Conservation (phyloP, 2,113 vertebrate genomes). For the Nyctibius bracteatus region DNA sequence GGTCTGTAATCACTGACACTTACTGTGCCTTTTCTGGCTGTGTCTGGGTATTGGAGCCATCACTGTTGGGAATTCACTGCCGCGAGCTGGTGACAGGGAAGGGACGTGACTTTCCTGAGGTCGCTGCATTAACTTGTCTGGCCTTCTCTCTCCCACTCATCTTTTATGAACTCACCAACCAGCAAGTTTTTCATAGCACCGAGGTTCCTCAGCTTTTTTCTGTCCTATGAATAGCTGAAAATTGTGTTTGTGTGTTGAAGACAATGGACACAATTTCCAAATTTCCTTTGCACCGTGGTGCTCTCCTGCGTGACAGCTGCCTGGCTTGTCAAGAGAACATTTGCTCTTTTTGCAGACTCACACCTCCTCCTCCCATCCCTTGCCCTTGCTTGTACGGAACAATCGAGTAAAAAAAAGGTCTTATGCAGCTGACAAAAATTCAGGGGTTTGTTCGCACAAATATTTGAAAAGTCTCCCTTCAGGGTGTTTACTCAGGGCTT, state of each 20-base stretch:
- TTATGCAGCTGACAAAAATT: background rate
- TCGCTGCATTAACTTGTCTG: accelerated
- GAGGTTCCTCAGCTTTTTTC: background rate
- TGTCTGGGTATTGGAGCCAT: background rate
- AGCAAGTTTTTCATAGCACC: background rate
- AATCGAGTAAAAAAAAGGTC: background rate
- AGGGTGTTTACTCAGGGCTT: background rate
- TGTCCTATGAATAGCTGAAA: background rate
- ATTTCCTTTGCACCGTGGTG: background rate
- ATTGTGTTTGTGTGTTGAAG: background rate
- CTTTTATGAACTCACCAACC: background rate
- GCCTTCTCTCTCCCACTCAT: background rate
- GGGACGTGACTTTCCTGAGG: background rate
- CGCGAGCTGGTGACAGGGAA: background rate
- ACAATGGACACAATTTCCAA: background rate
- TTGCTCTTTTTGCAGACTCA: background rate
- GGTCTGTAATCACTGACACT: background rate
- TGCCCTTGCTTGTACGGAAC: background rate
- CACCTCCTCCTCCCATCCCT: background rate
- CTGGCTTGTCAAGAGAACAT: background rate
- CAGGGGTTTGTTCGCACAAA: background rate
- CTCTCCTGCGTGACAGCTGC: background rate
- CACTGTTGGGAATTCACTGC: background rate
- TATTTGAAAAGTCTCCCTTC: background rate
- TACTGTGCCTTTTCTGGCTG: background rate